Base-by-base conservation (phyloP, 2,797 vertebrate genomes). In the Babyrousa celebensis region DNA sequence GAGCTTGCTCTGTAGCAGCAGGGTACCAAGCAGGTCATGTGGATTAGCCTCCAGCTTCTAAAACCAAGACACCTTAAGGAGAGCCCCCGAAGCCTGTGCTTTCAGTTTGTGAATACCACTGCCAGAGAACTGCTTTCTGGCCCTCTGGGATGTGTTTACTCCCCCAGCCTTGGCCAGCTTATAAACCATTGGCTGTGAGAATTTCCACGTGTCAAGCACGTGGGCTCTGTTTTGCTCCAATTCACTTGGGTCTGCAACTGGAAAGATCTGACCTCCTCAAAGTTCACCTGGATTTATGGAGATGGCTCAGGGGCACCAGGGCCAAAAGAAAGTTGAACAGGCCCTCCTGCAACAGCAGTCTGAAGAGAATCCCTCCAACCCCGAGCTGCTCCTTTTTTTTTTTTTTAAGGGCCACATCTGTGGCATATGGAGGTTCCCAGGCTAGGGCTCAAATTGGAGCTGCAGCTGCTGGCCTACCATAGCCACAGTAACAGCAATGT, bases 141-240 rank as follows among this genome's bases (percentile, higher is more conserved):
- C 40, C 91, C 85, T 68, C 95, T 84, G 62, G 70, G 86, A 43
- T 36, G 56, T 71, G 77, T 75, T 93, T 89, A 36, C 68, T 83
- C 82, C 74, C 65, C 27, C 15, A 12, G 83, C 23, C 78, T 79
- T 94, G 96, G 95, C 94, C 88, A 84, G 21, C 80, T 85, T 88
- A 56, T 65, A 91, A 86, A 90, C 91, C 68, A 48, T 25, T 62
- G 79, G 80, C 84, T 87, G 78, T 56, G 68, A 92, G 80, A 27
- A 40, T 75, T 62, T 75, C 91, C 96, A 94, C 23, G 60, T 80
- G 97, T 74, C 87, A 29, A 88, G 91, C 95, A 97, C 56, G 29
- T 67, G 91, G 89, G 48, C 18, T 77, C 25, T 75, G 32, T 92
- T 94, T 94, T 85, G 52, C 63, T 89, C 56, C 56, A 56, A 82